Evolutionary conservation across 2,113 vertebrate species (phyloP).

Genomic region (Plotosus lineatus): DNA sequence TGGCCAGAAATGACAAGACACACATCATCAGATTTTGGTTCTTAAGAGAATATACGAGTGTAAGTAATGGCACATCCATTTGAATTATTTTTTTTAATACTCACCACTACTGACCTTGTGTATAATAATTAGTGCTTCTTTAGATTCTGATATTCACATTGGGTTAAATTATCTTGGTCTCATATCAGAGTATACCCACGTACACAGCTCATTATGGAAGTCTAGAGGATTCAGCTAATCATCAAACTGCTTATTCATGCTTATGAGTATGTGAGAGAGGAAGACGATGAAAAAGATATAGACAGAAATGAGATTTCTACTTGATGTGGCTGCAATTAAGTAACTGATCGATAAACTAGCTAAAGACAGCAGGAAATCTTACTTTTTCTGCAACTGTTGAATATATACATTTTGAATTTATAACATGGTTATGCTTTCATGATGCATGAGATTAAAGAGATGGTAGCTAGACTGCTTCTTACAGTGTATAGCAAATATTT

Average conservation of each 20-base stretch:
- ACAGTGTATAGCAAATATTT: not conserved
- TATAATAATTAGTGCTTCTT: constrained; percentile 18
- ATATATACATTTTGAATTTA: not conserved
- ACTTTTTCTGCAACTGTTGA: not conserved
- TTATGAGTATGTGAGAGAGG: constrained; percentile 30
- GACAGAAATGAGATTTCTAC: constrained; percentile 1
- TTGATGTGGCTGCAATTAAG: not conserved
- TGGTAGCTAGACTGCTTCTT: not conserved
- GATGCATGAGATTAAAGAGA: not conserved
- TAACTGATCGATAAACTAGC: not conserved
- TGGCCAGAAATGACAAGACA: no score
- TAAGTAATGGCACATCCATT: not conserved
- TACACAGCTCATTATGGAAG: constrained; percentile 27
- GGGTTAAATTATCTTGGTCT: constrained; percentile 58
- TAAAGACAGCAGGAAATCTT: not conserved
- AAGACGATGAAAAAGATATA: not conserved
- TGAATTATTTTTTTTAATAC: not conserved
- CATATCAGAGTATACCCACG: constrained; percentile 8
- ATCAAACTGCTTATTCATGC: not conserved
- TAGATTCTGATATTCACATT: constrained; percentile 51
- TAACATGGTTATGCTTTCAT: not conserved
- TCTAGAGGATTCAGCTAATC: not conserved
- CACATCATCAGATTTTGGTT: no score
- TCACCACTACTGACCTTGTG: not conserved
- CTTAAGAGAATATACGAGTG: no score